Conservation (phyloP, 1,140 invertebrate species). For the Aporrectodea caliginosa region DNA sequence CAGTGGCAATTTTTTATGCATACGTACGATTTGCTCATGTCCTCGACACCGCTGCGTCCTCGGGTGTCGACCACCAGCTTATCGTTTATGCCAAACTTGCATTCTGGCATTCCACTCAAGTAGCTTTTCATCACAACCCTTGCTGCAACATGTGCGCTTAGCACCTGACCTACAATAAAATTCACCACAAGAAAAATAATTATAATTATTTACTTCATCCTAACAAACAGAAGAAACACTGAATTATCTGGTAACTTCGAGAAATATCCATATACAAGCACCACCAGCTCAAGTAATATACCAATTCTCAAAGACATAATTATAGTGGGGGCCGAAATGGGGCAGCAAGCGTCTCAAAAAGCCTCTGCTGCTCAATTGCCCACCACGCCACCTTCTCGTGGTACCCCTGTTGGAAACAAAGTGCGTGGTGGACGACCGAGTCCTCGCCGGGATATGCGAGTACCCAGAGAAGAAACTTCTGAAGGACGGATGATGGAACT, state of each 20-base stretch:
- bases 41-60: conserved; percentile 72
- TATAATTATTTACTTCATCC: not conserved
- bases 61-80: conserved; percentile 99
- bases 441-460: no score
- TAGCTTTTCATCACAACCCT: conserved; percentile 99
- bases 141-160: conserved; percentile 97
- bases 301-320: not conserved
- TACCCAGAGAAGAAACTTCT: no score
- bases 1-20: no score
- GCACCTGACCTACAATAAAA: conserved; percentile 75
- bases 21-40: conserved; percentile 64
- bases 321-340: not conserved
- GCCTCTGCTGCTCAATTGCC: no score
- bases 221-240: no score
- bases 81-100: conserved; percentile 99
- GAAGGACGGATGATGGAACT: no score
- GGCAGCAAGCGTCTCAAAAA: no score
- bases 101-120: conserved; percentile 99
- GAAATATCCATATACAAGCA: not conserved
- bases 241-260: no score
- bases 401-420: no score
- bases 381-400: no score
- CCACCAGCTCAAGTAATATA: not conserved
- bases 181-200: not conserved
- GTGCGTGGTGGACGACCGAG: no score